Conservation (phyloP, 2,113 vertebrate genomes). For the Rhinolophus ferrumequinum region DNA sequence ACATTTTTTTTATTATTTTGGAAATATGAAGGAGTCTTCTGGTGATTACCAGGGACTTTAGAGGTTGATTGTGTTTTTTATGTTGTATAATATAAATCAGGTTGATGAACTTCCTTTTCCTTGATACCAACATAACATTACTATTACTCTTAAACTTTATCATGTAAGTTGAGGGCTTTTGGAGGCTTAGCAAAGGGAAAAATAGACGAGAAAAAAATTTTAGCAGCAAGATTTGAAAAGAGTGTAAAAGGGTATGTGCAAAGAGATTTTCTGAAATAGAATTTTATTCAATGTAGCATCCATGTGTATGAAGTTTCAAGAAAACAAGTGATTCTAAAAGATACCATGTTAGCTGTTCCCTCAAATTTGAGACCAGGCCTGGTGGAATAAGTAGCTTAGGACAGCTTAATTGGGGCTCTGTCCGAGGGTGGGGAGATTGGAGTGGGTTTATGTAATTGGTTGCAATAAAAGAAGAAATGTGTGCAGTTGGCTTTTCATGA, state of each 20-base stretch:
- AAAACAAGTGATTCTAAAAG: not conserved
- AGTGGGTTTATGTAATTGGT: constrained; percentile 19
- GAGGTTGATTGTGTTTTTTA: constrained; percentile 12
- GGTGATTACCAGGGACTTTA: not conserved
- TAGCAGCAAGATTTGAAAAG: not conserved
- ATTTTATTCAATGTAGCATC: constrained; percentile 34
- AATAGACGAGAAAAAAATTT: constrained; percentile 22
- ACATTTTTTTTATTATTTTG: constrained; percentile 11
- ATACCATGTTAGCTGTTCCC: not conserved
- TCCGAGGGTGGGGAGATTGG: not conserved
- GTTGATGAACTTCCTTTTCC: constrained; percentile 30
- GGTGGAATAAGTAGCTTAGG: not conserved
- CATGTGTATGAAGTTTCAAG: not conserved
- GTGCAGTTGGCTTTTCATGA: not conserved
- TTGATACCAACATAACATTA: not conserved
- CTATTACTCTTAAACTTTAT: constrained; percentile 16
- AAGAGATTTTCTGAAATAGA: constrained; percentile 34
- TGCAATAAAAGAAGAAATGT: constrained; percentile 19
- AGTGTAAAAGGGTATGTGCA: not conserved
- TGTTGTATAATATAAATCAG: constrained; percentile 7
- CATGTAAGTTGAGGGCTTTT: not conserved
- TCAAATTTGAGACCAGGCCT: not conserved
- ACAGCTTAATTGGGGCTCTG: not conserved
- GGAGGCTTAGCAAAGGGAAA: not conserved
- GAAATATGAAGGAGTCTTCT: not conserved